Evolutionary conservation across 2,113 vertebrate genomes (phyloP), one percentile per base, ranked within the genome.

Genomic region (Pelodiscus sinensis): DNA sequence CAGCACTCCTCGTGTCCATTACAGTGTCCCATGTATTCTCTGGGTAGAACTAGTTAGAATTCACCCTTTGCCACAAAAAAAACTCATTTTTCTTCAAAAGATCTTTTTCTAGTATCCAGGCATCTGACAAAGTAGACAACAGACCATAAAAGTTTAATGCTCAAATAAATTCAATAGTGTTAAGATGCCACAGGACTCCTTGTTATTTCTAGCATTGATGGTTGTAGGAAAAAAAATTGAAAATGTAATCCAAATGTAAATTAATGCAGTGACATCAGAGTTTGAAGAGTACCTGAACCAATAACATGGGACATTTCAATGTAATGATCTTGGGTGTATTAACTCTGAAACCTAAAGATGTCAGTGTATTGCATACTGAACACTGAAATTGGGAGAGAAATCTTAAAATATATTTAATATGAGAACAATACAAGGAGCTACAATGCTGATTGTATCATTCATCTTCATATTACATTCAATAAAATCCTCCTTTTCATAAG

Each of bases 381-480:
- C 19, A 8, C 21, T 25, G 21, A 77, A 52, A 62, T 14, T n/a
- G 57, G 38, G 0, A 0, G 88, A 93, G 38, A 84, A 2, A 77
- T 77, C 44, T 24, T 50, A 77, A 77, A 50, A 27, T 77, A 77
- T 25, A 77, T 77, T 79, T n/a, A 84, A 78, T 55, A 71, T 62
- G 75, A 85, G 10, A 3, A 2, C 50, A 85, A 87, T 13, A 60
- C 6, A 57, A 90, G 90, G 95, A 92, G 31, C 44, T 73, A 95
- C 81, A 71, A 85, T 3, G 0, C 84, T 77, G 19, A 81, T 65
- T 65, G n/a, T 35, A 82, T 35, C 44, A 77, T 86, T 92, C 89
- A 82, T 87, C 94, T 94, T 85, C 75, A 88, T 84, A 85, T 89
- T 90, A 90, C 94, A 80, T 84, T 92, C 82, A 95, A 87, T 58